A percentile compares a stretch with the other conserved stretches of the same genome.
These are phyloP conservation scores for Melanaphis sacchari DNA, from an alignment of 1,140 invertebrate species.

Conservation along the genomic window DNA sequence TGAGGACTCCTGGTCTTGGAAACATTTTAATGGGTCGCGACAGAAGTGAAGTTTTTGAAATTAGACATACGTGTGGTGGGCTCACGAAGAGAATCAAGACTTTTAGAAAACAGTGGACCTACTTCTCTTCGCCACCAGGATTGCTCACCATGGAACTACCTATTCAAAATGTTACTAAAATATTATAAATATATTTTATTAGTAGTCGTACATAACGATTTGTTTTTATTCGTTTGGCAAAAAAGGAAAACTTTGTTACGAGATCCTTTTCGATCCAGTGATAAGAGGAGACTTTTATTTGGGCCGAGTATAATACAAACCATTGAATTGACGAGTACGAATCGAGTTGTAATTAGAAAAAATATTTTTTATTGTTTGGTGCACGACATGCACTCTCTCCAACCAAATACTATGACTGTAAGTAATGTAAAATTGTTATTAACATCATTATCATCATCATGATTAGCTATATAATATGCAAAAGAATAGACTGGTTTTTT, in stretches of 20 bases:
- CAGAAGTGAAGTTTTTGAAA: neutral
- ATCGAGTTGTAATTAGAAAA: neutral
- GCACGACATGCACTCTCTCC: neutral
- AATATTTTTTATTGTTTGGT: neutral
- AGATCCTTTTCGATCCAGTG: neutral
- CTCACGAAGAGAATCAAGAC: neutral
- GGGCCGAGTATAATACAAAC: neutral
- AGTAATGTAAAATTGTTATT: neutral
- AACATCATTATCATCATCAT: neutral
- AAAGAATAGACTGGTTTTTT: neutral
- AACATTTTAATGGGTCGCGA: neutral
- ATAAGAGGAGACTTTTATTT: neutral
- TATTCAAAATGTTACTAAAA: neutral
- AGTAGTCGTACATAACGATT: neutral
- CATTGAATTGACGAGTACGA: neutral
- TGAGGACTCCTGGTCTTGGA: neutral
- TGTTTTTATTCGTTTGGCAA: neutral
- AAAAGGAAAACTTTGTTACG: neutral
- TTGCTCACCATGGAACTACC: neutral
- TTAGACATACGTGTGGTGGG: neutral
- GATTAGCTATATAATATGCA: constrained; percentile 5
- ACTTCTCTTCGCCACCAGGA: neutral
- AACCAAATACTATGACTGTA: neutral
- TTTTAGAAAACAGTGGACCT: neutral
- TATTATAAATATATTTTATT: neutral